Percentiles rank a stretch among this genome's conserved stretches.
Evolutionary conservation across 2,888 invertebrate genomes (phyloP).

Genomic region (Branchellion lobata): DNA sequence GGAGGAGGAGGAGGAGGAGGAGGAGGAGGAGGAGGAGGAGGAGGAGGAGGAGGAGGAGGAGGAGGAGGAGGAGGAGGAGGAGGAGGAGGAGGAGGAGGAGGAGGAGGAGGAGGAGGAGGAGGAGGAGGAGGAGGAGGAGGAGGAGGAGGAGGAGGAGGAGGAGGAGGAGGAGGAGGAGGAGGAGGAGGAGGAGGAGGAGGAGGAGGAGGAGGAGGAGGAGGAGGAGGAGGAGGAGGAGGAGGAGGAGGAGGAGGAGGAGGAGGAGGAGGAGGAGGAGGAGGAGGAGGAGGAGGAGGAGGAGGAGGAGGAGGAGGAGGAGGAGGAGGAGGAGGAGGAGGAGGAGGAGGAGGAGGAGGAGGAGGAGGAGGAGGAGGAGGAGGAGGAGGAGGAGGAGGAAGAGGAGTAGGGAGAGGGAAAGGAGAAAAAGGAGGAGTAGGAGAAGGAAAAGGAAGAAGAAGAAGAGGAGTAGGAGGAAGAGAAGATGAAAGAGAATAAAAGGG

Average conservation of each 20-base stretch:
- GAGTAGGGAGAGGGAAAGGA: too few relatives aligned
- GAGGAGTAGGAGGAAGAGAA: too few relatives aligned
- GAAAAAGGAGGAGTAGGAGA: too few relatives aligned
- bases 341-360: slow-evolving; percentile 34
- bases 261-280: slow-evolving; percentile 4
- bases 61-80: not conserved
- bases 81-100: not conserved
- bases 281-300: slow-evolving; percentile 32
- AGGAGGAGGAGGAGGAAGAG: too few relatives aligned
- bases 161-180: not conserved
- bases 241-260: too few relatives aligned
- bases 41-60: not conserved
- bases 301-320: slow-evolving; percentile 24
- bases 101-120: not conserved
- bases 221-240: not conserved
- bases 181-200: not conserved
- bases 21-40: not conserved
- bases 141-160: not conserved
- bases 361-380: slow-evolving; percentile 2
- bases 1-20: not conserved
- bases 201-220: not conserved
- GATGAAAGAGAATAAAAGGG: too few relatives aligned
- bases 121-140: not conserved
- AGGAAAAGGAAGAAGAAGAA: too few relatives aligned
- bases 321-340: slow-evolving; percentile 13